Evolutionary conservation across 2,797 vertebrate genomes (phyloP).

Genomic region (Poliocrania exsul): DNA sequence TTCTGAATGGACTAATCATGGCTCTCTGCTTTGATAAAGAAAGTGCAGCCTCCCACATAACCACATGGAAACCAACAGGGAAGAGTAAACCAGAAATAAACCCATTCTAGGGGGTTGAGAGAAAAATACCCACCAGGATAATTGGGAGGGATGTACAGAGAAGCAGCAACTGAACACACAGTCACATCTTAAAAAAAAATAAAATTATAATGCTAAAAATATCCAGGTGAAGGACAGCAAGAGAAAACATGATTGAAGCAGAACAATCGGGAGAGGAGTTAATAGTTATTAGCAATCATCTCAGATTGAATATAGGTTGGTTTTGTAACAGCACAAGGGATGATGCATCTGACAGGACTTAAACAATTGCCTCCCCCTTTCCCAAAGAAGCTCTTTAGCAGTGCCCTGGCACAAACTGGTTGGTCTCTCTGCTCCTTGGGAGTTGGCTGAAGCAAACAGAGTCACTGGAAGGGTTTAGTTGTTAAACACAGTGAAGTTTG

Average conservation of each 20-base stretch:
- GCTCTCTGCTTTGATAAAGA: constrained; percentile 64
- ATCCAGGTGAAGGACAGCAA: constrained; percentile 51
- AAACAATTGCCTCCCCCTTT: constrained; percentile 55
- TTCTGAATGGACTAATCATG: constrained; percentile 78
- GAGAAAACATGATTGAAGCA: constrained; percentile 55
- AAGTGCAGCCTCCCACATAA: constrained; percentile 64
- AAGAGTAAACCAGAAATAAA: constrained; percentile 67
- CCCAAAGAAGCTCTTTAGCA: background rate
- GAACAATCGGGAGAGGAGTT: constrained; percentile 69
- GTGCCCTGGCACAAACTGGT: background rate
- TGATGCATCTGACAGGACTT: constrained; percentile 62
- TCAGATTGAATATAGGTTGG: constrained; percentile 37
- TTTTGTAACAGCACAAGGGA: constrained; percentile 57
- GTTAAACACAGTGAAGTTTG: background rate
- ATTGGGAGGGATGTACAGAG: constrained; percentile 51
- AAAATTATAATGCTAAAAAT: constrained; percentile 46
- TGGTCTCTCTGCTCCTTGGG: background rate
- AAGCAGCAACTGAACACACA: constrained; percentile 42
- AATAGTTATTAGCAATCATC: constrained; percentile 59
- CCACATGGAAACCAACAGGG: constrained; percentile 59
- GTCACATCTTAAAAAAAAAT: constrained; percentile 6
- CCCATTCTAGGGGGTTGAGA: constrained; percentile 18
- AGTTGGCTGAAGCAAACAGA: background rate
- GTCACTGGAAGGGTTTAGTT: background rate
- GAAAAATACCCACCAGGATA: constrained; percentile 64